These are phyloP conservation scores for Polyergus mexicanus DNA, from an alignment of 1,140 invertebrate species.

Conservation along the genomic window DNA sequence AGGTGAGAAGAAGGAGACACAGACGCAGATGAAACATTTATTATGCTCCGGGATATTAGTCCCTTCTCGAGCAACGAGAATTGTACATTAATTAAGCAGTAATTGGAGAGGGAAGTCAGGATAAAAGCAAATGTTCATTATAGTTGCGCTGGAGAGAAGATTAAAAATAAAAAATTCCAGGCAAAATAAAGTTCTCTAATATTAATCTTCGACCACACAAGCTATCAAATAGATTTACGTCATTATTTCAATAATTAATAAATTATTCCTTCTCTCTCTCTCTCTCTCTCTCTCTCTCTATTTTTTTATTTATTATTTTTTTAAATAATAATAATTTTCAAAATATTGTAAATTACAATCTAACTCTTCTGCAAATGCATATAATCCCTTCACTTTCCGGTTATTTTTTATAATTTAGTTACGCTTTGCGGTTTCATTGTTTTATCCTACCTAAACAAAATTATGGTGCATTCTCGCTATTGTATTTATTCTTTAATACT, in stretches of 20 bases:
- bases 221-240: neutral
- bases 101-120: slow-evolving; percentile 50
- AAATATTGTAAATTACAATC: neutral
- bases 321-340: neutral
- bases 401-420: slow-evolving; percentile 18
- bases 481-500: slow-evolving; percentile 36
- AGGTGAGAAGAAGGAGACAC: slow-evolving; percentile 13
- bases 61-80: slow-evolving; percentile 41
- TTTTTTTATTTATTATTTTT: neutral
- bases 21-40: slow-evolving; percentile 51
- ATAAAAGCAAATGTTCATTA: slow-evolving; percentile 46
- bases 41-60: slow-evolving; percentile 52
- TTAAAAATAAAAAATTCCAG: slow-evolving; percentile 21
- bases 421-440: slow-evolving; percentile 11
- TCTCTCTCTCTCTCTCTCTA: too few relatives aligned
- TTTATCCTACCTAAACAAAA: neutral
- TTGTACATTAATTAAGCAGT: slow-evolving; percentile 57
- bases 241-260: neutral
- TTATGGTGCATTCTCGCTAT: neutral
- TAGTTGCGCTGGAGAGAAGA: neutral
- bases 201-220: neutral
- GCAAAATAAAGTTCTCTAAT: neutral
- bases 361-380: neutral
- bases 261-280: neutral
- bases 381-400: neutral